phyloP scores from a whole-genome alignment of 2,888 invertebrate species.

The Thymelicus acteon region DNA sequence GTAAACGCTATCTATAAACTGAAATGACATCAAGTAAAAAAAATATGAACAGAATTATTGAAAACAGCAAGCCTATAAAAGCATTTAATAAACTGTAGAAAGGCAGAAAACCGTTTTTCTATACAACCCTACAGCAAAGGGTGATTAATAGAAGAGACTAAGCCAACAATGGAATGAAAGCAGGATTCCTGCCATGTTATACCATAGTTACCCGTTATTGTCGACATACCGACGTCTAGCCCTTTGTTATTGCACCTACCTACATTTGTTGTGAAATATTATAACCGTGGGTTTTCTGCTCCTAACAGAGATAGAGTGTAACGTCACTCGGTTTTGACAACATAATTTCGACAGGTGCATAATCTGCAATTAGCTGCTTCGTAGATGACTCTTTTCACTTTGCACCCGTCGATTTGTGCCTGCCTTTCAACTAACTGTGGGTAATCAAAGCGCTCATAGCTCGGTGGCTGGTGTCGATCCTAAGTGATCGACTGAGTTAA shows the following conservation, averaged over 20 bases:
- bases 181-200: constrained; percentile 31
- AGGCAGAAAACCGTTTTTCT: constrained; percentile 12
- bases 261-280: constrained; percentile 9
- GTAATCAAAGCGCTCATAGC: too few relatives aligned
- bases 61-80: neutral
- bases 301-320: neutral
- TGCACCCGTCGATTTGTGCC: too few relatives aligned
- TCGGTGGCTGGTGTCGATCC: too few relatives aligned
- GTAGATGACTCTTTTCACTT: too few relatives aligned
- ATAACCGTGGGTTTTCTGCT: neutral
- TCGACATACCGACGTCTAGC: constrained; percentile 29
- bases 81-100: constrained; percentile 24
- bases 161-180: constrained; percentile 29
- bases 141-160: constrained; percentile 28
- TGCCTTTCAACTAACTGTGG: too few relatives aligned
- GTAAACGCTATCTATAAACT: too few relatives aligned
- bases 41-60: too few relatives aligned
- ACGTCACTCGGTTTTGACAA: too few relatives aligned
- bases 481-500: too few relatives aligned
- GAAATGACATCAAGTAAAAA: too few relatives aligned
- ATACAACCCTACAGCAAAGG: constrained; percentile 16
- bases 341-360: too few relatives aligned
- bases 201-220: constrained; percentile 28
- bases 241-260: neutral
- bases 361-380: too few relatives aligned